Evolutionary conservation across 1,140 invertebrate species (phyloP).

Genomic region (Drosophila kohkoa): DNA sequence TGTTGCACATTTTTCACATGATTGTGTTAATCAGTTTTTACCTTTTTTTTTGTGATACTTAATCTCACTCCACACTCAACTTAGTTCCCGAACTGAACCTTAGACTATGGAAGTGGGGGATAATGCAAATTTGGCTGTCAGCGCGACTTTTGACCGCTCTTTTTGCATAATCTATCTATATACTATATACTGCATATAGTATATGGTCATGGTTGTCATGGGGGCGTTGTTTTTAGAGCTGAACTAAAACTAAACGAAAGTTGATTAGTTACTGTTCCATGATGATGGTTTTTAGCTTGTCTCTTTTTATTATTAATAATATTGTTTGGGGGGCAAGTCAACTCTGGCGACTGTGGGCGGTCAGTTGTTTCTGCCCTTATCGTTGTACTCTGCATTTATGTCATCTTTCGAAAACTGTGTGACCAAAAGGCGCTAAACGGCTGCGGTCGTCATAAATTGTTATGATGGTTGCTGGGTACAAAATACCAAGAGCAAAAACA

Average conservation of each 20-base stretch:
- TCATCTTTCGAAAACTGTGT: conserved; percentile 25
- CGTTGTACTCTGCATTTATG: conserved; percentile 30
- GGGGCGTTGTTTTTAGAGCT: conserved; percentile 33
- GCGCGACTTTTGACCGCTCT: conserved; percentile 50
- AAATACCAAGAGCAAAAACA: conserved; percentile 43
- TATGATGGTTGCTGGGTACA: conserved; percentile 46
- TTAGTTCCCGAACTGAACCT: neutral
- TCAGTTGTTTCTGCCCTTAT: neutral
- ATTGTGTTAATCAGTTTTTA: conserved; percentile 72
- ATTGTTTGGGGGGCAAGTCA: neutral
- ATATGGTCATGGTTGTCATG: neutral
- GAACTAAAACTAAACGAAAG: conserved; percentile 37
- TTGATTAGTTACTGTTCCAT: conserved; percentile 31
- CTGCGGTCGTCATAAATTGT: conserved; percentile 65
- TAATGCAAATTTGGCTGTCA: conserved; percentile 55
- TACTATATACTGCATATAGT: no score
- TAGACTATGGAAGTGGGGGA: conserved; percentile 26
- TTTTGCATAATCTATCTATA: conserved; percentile 54
- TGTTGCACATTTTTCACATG: conserved; percentile 72
- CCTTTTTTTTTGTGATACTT: conserved; percentile 4
- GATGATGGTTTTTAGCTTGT: neutral
- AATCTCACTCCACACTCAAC: neutral
- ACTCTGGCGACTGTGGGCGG: conserved; percentile 36
- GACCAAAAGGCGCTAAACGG: conserved; percentile 65
- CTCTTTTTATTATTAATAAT: conserved; percentile 12